Evolutionary conservation across 2,888 invertebrate genomes (phyloP), one percentile per base, ranked within the genome.

Genomic region (Homarus gammarus): DNA sequence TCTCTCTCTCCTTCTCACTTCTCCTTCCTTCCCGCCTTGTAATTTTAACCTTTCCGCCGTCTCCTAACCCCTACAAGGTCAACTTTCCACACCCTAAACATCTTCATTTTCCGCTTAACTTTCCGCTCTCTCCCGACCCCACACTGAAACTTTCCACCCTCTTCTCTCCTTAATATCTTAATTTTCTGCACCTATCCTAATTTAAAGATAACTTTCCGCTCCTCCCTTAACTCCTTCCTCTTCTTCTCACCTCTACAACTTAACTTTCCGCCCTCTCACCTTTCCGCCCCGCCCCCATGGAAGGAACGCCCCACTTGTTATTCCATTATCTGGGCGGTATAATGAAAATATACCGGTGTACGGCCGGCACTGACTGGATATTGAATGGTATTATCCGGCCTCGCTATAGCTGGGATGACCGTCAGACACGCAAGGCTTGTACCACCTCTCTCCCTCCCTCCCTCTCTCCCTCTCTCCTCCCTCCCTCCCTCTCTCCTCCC

Each of bases 301-400:
- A 5, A 56, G 56, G 12, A 56, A 56, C 2, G 12, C 6, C 56
- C 56, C 56, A 56, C 56, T 56, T 56, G 56, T 56, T 56, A 56
- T 8, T 56, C 56, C 56, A 56, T 56, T 56, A 56, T 56, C 56
- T 18, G 18, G 10, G 18, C 2, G 56, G 2, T 56, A 56, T 56
- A 8, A 56, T 56, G 56, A 56, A 56, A 56, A 56, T 56, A 56
- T 56, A 2, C 56, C 15, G 56, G 15, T 18, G 56, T 18, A 8
- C 2, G 18, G 56, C 78, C 78, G 31, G 18, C 78, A 40, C 18
- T 56, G 78, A 78, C 27, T 78, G 56, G 78, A 78, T 78, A 78
- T 78, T 78, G 78, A 78, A 78, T 78, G 78, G 31, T 78, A 78
- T 78, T 56, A 56, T 15, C 78, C 56, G 51, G 78, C 33, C 51